These are phyloP conservation scores for Lutjanus campechanus DNA, from an alignment of 2,797 vertebrate species.

Conservation along the genomic window DNA sequence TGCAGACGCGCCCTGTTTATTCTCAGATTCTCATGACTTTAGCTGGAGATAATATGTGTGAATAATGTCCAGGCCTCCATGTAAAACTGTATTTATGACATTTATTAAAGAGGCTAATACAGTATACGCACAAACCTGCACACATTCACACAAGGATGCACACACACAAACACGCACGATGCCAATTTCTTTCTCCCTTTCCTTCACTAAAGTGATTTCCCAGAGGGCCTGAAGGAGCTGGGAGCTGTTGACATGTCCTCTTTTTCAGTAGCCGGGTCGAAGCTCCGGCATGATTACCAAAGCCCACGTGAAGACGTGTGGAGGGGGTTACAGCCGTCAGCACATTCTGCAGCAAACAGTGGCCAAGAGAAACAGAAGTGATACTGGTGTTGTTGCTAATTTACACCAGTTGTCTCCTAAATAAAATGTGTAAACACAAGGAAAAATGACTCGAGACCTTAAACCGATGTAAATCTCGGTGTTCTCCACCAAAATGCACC, in stretches of 20 bases:
- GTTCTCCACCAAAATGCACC: neutral
- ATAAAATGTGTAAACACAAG: neutral
- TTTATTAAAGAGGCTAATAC: slow-evolving; percentile 29
- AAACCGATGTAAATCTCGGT: neutral
- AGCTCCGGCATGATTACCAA: slow-evolving; percentile 39
- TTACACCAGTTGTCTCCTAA: neutral
- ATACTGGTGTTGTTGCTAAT: slow-evolving; percentile 9
- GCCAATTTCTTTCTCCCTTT: slow-evolving; percentile 3
- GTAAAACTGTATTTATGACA: slow-evolving; percentile 5
- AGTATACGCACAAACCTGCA: slow-evolving; percentile 15
- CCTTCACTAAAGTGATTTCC: slow-evolving; percentile 57
- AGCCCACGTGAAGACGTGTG: slow-evolving; percentile 29
- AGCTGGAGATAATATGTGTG: neutral
- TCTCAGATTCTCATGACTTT: neutral
- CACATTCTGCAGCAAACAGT: slow-evolving; percentile 9
- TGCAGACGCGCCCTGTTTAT: slow-evolving; percentile 8
- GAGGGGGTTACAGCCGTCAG: slow-evolving; percentile 12
- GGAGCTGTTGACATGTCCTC: slow-evolving; percentile 52
- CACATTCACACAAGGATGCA: neutral
- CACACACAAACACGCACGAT: slow-evolving; percentile 2
- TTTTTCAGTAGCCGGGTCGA: slow-evolving; percentile 34
- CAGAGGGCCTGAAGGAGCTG: slow-evolving; percentile 42
- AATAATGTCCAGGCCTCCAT: slow-evolving; percentile 24
- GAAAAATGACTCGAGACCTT: neutral
- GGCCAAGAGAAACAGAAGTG: slow-evolving; percentile 20